phyloP scores from a whole-genome alignment of 2,797 vertebrate species.

The Chaetophractus vellerosus region DNA sequence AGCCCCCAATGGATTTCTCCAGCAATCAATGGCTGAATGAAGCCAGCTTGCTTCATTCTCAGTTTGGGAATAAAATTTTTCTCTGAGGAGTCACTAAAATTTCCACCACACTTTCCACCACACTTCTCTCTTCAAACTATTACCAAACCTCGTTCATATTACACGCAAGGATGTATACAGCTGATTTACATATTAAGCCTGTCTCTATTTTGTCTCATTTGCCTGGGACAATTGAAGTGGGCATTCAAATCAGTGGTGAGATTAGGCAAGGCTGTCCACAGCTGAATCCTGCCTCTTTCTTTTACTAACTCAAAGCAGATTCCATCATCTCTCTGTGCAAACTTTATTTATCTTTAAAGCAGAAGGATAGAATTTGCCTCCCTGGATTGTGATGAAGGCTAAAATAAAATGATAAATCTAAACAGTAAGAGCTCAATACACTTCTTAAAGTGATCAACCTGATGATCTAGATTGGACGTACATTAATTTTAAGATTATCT shows the following conservation, averaged over 20 bases:
- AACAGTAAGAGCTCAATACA: constrained; percentile 18
- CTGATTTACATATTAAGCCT: constrained; percentile 64
- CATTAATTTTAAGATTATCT: constrained; percentile 48
- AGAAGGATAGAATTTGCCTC: not conserved
- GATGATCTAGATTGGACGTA: not conserved
- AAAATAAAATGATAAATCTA: constrained; percentile 39
- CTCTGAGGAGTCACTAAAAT: constrained; percentile 61
- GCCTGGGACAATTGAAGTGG: constrained; percentile 56
- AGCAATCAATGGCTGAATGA: constrained; percentile 38
- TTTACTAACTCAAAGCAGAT: constrained; percentile 42
- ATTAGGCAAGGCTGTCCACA: constrained; percentile 24
- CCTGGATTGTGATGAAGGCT: not conserved
- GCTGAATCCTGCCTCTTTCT: constrained; percentile 41
- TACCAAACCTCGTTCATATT: constrained; percentile 43
- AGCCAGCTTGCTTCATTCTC: constrained; percentile 49
- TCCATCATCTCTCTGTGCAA: constrained; percentile 22
- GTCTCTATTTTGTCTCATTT: constrained; percentile 63
- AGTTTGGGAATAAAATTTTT: constrained; percentile 58
- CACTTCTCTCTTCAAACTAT: constrained; percentile 51
- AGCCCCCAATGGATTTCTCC: constrained; percentile 64
- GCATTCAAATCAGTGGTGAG: constrained; percentile 35
- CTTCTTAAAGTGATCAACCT: not conserved
- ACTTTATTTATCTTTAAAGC: constrained; percentile 62
- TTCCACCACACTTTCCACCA: not conserved
- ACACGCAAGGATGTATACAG: constrained; percentile 61